These are phyloP conservation scores for Jacana jacana DNA, from an alignment of 2,113 vertebrate species.

Conservation along the genomic window DNA sequence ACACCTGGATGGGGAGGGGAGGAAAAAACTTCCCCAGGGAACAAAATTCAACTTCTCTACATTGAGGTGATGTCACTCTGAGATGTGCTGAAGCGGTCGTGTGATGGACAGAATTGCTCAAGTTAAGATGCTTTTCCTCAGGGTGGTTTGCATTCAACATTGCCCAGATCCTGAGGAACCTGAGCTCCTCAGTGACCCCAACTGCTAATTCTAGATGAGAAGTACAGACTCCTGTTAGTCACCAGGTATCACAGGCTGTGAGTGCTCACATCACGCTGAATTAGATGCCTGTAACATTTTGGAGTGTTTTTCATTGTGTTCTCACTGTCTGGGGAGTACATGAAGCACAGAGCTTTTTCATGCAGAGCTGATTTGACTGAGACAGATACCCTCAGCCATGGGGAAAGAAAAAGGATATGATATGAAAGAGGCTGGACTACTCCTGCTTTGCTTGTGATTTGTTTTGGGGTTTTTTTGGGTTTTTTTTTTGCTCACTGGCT, in stretches of 20 bases:
- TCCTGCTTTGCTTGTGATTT: neutral
- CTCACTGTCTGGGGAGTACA: neutral
- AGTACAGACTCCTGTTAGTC: neutral
- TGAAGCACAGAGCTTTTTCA: neutral
- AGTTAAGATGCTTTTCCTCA: neutral
- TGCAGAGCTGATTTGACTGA: neutral
- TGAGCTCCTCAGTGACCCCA: neutral
- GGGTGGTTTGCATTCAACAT: neutral
- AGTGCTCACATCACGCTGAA: neutral
- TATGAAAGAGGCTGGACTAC: neutral
- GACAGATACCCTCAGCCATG: neutral
- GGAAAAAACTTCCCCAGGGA: neutral
- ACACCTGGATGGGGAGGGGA: neutral
- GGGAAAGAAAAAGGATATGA: neutral
- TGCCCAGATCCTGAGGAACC: neutral
- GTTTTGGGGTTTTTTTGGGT: neutral
- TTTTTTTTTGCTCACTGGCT: neutral
- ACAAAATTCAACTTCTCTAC: neutral
- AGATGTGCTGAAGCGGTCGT: neutral
- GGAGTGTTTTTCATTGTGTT: neutral
- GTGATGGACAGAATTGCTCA: neutral
- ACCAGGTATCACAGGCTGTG: neutral
- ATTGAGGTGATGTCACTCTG: neutral
- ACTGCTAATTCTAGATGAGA: neutral
- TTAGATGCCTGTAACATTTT: neutral